A percentile compares a stretch with the other conserved stretches of the same genome.
phyloP scores from a whole-genome alignment of 2,888 invertebrate genomes.

The Sericinus montela region DNA sequence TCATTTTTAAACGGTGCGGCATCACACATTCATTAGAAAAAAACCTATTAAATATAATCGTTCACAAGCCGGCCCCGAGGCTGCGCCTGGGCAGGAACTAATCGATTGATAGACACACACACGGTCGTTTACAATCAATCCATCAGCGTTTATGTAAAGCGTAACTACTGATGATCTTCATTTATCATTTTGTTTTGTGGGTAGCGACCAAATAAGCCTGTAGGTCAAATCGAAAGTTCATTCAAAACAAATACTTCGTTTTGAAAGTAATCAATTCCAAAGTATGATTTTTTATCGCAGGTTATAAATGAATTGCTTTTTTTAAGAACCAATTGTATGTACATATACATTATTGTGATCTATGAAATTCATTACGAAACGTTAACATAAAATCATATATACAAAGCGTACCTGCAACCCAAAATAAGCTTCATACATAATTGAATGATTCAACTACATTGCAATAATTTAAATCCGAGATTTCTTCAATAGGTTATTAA shows the following conservation, averaged over 20 bases:
- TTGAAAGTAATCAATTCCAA: conserved; percentile 10
- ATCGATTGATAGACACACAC: conserved; percentile 71
- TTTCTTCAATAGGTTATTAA: too few relatives aligned
- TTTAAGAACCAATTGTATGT: too few relatives aligned
- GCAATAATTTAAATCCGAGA: too few relatives aligned
- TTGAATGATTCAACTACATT: too few relatives aligned
- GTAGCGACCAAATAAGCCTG: conserved; percentile 62
- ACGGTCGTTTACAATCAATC: conserved; percentile 73
- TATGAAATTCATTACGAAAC: too few relatives aligned
- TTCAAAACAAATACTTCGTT: conserved; percentile 46
- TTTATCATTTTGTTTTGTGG: conserved; percentile 77
- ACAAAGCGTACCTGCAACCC: too few relatives aligned
- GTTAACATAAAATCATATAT: too few relatives aligned
- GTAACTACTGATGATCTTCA: conserved; percentile 72
- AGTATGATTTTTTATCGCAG: too few relatives aligned
- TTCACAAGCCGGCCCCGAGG: conserved; percentile 55
- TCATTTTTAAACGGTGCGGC: conserved; percentile 34
- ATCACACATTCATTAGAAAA: conserved; percentile 51
- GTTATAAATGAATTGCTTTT: too few relatives aligned
- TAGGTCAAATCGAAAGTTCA: conserved; percentile 55
- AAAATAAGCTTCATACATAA: too few relatives aligned
- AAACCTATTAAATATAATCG: conserved; percentile 75
- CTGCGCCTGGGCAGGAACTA: conserved; percentile 61
- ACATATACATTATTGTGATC: too few relatives aligned
- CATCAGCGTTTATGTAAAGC: conserved; percentile 74